Conservation (phyloP, 2,888 invertebrate genomes). For the Microplitis manilae region DNA sequence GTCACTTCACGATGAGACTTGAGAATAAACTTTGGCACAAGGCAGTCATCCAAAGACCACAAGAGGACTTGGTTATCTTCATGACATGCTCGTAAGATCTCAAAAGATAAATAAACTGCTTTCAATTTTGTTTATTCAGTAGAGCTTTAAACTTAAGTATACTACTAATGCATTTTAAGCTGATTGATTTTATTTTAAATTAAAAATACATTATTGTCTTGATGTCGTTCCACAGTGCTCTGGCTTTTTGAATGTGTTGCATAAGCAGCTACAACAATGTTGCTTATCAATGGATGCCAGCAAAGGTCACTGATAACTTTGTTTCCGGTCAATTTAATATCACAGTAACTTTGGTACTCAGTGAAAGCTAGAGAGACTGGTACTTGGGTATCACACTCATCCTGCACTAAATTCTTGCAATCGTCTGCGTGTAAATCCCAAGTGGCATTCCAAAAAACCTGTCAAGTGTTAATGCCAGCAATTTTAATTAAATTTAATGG, state of each 20-base stretch:
- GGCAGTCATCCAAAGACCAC: constrained; percentile 83
- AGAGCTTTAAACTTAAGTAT: neutral
- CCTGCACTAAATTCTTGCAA: constrained; percentile 73
- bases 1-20: constrained; percentile 80
- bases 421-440: constrained; percentile 78
- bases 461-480: neutral
- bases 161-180: neutral
- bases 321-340: constrained; percentile 73
- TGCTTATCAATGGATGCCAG: constrained; percentile 83
- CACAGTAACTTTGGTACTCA: constrained; percentile 64
- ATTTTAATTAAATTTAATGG: constrained; percentile 6
- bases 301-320: constrained; percentile 78
- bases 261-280: constrained; percentile 80
- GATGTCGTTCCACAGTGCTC: constrained; percentile 51
- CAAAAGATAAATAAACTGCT: neutral
- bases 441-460: constrained; percentile 57
- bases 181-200: constrained; percentile 21
- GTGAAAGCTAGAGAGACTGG: constrained; percentile 56
- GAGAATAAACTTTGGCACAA: constrained; percentile 80
- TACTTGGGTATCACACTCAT: constrained; percentile 61
- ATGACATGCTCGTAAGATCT: constrained; percentile 72
- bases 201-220: constrained; percentile 46
- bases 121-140: constrained; percentile 27
- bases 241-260: constrained; percentile 72
- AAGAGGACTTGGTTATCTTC: constrained; percentile 80